A percentile compares a stretch with the other conserved stretches of the same genome.
These are phyloP conservation scores for Chymomyza procnemis DNA, from an alignment of 2,888 invertebrate genomes.

Conservation along the genomic window DNA sequence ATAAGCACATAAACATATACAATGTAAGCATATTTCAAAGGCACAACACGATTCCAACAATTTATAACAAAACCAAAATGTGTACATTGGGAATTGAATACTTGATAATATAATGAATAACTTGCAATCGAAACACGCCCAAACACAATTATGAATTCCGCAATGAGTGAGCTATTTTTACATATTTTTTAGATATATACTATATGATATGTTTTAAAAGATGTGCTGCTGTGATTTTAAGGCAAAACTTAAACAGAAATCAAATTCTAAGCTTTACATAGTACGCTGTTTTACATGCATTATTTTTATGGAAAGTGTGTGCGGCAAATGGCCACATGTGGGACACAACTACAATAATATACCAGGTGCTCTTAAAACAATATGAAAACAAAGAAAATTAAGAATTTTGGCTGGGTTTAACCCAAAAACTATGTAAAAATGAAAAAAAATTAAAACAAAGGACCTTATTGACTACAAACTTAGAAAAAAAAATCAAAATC, in stretches of 20 bases:
- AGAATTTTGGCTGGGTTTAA: slow-evolving; percentile 1
- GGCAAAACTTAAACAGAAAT: neutral
- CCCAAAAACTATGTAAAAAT: no score
- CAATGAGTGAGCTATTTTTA: neutral
- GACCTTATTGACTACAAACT: neutral
- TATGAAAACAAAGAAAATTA: slow-evolving; percentile 8
- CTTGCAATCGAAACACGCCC: neutral
- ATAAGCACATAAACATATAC: no score
- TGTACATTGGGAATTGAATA: no score
- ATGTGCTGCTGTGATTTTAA: neutral
- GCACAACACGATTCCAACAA: no score
- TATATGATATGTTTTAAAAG: neutral
- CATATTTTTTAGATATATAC: neutral
- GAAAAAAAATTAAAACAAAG: slow-evolving; percentile 2
- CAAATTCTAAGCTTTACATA: neutral
- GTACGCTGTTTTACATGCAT: neutral
- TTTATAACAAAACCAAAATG: neutral
- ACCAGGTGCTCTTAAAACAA: neutral
- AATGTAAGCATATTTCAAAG: no score
- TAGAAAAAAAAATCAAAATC: slow-evolving; percentile 36
- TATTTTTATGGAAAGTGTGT: neutral
- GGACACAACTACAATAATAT: neutral
- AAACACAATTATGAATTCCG: neutral
- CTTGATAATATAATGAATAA: neutral
- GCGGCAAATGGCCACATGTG: neutral